These are phyloP conservation scores for Papilio protenor DNA, from an alignment of 2,888 invertebrate species.

Conservation along the genomic window DNA sequence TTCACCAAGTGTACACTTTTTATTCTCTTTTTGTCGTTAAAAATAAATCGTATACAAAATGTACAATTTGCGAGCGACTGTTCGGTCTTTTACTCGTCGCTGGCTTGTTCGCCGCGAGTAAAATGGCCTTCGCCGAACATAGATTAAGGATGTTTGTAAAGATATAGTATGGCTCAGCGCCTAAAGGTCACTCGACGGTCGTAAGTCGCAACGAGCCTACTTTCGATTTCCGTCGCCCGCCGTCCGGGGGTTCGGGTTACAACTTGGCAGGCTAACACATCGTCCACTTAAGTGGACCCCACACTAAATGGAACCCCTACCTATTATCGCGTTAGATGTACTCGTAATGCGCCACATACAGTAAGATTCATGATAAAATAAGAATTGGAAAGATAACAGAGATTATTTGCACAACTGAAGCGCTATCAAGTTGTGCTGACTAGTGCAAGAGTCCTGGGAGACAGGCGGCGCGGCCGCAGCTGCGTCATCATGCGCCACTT, in stretches of 20 bases:
- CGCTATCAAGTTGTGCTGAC: neutral
- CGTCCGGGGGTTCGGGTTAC: neutral
- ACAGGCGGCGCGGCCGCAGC: neutral
- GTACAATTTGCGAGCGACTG: neutral
- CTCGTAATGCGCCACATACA: neutral
- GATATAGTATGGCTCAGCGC: conserved; percentile 27
- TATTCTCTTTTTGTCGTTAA: neutral
- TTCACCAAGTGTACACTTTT: neutral
- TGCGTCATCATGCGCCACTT: neutral
- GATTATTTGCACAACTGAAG: neutral
- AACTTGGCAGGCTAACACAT: neutral
- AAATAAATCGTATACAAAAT: neutral
- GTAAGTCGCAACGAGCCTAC: conserved; percentile 25
- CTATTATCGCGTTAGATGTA: neutral
- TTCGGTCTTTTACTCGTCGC: neutral
- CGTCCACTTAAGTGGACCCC: neutral
- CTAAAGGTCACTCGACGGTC: conserved; percentile 34
- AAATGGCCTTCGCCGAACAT: conserved; percentile 19
- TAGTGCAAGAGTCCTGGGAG: neutral
- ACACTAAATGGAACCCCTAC: neutral
- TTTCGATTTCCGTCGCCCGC: conserved; percentile 33
- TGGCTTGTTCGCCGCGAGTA: neutral
- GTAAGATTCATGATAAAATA: neutral
- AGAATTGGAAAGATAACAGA: neutral
- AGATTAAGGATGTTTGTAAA: conserved; percentile 34